phyloP scores from a whole-genome alignment of 2,113 vertebrate genomes.

The Mesocricetus auratus region DNA sequence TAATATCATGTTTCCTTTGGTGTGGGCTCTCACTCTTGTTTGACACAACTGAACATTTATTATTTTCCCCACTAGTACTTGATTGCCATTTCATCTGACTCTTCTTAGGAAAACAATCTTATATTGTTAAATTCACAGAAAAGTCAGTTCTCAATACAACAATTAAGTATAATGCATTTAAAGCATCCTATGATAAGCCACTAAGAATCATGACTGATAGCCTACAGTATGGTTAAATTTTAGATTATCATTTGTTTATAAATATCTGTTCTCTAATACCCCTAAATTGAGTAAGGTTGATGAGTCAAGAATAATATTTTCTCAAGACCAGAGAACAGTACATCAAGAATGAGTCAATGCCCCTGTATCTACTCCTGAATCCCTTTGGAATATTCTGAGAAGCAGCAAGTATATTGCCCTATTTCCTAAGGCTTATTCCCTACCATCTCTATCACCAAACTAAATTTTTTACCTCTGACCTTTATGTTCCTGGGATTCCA shows the following conservation, averaged over 20 bases:
- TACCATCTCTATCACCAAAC: background rate
- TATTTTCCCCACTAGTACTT: background rate
- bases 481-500: background rate
- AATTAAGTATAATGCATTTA: background rate
- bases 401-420: background rate
- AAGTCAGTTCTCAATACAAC: background rate
- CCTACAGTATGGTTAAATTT: background rate
- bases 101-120: background rate
- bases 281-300: background rate
- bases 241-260: background rate
- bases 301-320: background rate
- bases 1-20: background rate
- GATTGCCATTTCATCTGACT: accelerated
- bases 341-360: background rate
- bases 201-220: background rate
- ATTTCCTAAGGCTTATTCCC: background rate
- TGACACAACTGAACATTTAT: background rate
- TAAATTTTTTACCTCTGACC: background rate
- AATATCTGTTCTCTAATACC: background rate
- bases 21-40: too few species aligned
- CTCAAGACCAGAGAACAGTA: background rate
- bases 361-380: background rate
- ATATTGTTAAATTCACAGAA: background rate
- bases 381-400: background rate
- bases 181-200: background rate